Base-by-base conservation (phyloP, 2,797 vertebrate genomes). In the Rhabdophis nuchalis region DNA sequence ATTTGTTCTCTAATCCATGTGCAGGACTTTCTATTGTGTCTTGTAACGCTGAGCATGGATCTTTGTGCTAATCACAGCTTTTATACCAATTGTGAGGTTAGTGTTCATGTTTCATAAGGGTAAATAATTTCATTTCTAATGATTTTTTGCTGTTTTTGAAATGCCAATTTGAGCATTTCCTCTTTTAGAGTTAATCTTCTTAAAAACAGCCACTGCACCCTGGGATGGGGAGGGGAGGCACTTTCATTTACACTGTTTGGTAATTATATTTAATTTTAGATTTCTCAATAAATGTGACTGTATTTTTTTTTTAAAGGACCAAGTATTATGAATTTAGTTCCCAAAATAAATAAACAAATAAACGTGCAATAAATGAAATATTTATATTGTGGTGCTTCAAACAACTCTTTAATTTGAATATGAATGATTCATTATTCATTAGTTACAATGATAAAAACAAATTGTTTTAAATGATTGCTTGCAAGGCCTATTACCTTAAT, bases 61-160 rank as follows among this genome's bases (percentile, higher is more conserved):
- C 14, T 68, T 68, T 68, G 2, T 32, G 14, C 14, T 6, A 32
- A 6, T 68, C 14, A 18, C 18, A 68, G 64, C 14, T 68, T 18
- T 68, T 32, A 68, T 68, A 68, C n/a, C n/a, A 68, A 32, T 32
- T 18, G n/a, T 32, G 64, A 32, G n/a, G 64, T 68, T 36, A 36
- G 64, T 16, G n/a, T 68, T n/a, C 64, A 18, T 68, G 14, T 68
- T 68, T 68, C 18, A 77, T 18, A 27, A 53, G 86, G 29, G n/a
- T 86, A 61, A 92, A 61, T 82, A 92, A 92, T 89, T 82, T 92
- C 61, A 50, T 57, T 89, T 92, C 87, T 89, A 89, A 91, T 91
- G 32, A 27, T 50, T 77, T 92, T 6, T 82, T 91, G 82, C 87
- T 86, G 54, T 16, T 82, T 89, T 92, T 89, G 46, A 72, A 93